Percentiles rank a stretch among this genome's conserved stretches.
Evolutionary conservation across 30 jellyfish, hydroid and myxozoan genomes (phyloP).

Genomic region (Aurelia aurita): DNA sequence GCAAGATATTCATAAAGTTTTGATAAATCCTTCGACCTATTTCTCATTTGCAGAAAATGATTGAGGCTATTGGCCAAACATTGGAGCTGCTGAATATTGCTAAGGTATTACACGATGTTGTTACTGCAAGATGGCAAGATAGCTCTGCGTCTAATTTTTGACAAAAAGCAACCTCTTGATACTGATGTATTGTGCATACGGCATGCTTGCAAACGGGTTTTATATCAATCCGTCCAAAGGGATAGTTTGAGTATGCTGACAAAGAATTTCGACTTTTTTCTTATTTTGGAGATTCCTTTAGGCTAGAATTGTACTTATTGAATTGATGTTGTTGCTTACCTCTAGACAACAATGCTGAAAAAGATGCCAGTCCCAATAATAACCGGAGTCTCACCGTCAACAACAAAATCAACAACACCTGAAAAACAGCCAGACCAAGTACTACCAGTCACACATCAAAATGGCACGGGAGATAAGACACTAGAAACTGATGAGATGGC

Average conservation of each 20-base stretch:
- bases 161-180: too few species aligned
- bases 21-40: not conserved
- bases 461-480: constrained; percentile 4
- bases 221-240: too few species aligned
- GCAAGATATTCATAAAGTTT: not conserved
- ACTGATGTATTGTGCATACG: too few species aligned
- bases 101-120: constrained; percentile 52
- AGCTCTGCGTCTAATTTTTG: too few species aligned
- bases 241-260: too few species aligned
- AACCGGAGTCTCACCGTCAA: constrained; percentile 26
- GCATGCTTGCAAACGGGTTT: too few species aligned
- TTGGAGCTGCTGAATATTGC: constrained; percentile 88
- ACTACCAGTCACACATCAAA: not conserved
- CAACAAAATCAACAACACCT: not conserved
- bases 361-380: constrained; percentile 92
- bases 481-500: constrained; percentile 5
- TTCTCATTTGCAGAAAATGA: constrained; percentile 76
- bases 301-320: not conserved
- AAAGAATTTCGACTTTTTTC: too few species aligned
- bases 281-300: too few species aligned
- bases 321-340: not conserved
- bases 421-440: not conserved
- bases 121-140: too few species aligned
- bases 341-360: constrained; percentile 80
- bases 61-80: constrained; percentile 90